Base-by-base conservation (phyloP, 2,113 vertebrate genomes). In the Actenoides hombroni region DNA sequence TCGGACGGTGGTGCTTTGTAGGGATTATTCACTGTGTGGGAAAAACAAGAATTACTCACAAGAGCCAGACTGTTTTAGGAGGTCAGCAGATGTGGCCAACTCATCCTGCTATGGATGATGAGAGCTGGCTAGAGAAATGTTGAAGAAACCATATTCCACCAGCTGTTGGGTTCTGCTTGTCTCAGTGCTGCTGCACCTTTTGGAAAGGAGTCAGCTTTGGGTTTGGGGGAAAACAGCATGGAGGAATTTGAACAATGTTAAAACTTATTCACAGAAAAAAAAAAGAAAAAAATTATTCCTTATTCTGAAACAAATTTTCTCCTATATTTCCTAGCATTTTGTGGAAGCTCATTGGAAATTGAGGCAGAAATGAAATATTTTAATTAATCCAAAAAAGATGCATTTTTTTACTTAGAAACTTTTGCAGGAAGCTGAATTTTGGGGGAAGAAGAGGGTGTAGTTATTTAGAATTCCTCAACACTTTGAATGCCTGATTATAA, bases 21-120 rank as follows among this genome's bases (percentile, higher is more conserved):
- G 40, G 83, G 63, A 70, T 85, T 89, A 91, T 85, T 89, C 77
- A 80, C 68, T 63, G 57, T 3, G 11, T 92, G 83, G 94, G 74
- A 87, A 95, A 96, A 83, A 4, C 0, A 54, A 91, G 81, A 75
- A 80, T 94, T 87, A 80, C 63, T 94, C 77, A 81, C 31, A 87
- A 56, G 77, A 94, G 75, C 89, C 81, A 54, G 69, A 44, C 26
- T 46, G 16, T 51, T 94, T 60, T 24, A 44, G 49, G 89, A 92
- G 83, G 88, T 96, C 94, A 88, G 86, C 88, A 95, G 92, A 94
- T 94, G 83, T 88, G 96, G 94, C 68, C 92, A 88, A 37, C 90
- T 93, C 83, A 86, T 92, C 71, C 75, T 88, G 74, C 87, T 65
- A 35, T 65, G 69, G 86, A 57, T 69, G 80, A 88, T 0, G 28